Percentiles rank a stretch among this genome's conserved stretches.
These are phyloP conservation scores for Silurus aristotelis DNA, from an alignment of 2,797 vertebrate species.

Conservation along the genomic window DNA sequence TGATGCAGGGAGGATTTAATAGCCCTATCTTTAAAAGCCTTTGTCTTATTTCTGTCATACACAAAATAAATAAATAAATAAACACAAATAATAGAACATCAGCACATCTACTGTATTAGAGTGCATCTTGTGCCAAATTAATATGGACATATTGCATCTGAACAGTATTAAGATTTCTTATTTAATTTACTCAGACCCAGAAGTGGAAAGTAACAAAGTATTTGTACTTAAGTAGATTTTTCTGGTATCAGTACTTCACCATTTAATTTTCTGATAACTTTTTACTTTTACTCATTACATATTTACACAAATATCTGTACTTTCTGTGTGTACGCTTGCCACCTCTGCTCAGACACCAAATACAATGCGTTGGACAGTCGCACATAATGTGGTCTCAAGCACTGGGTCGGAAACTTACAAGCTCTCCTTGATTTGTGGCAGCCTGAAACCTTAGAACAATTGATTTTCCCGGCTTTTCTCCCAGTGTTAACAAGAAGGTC, in stretches of 20 bases:
- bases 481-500: slow-evolving; percentile 14
- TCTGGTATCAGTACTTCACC: no score
- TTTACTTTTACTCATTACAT: no score
- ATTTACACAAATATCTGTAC: no score
- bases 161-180: slow-evolving; percentile 14
- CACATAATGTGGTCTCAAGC: slow-evolving; percentile 6
- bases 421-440: slow-evolving; percentile 3
- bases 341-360: background rate
- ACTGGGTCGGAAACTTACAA: background rate
- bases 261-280: no score
- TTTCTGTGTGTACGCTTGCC: no score
- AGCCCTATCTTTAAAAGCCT: slow-evolving; percentile 49
- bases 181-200: no score
- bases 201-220: no score
- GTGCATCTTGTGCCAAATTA: slow-evolving; percentile 32
- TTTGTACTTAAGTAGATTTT: no score
- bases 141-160: slow-evolving; percentile 17
- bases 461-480: background rate
- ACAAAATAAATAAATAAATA: slow-evolving; percentile 44
- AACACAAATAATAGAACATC: slow-evolving; percentile 49
- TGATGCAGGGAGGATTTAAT: slow-evolving; percentile 57
- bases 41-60: slow-evolving; percentile 36
- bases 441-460: slow-evolving; percentile 13
- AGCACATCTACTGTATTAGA: slow-evolving; percentile 29
- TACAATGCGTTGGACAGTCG: background rate